Percentiles rank a stretch among this genome's conserved stretches.
Evolutionary conservation across 2,113 vertebrate genomes (phyloP).

Genomic region (Glaucidium brasilianum): DNA sequence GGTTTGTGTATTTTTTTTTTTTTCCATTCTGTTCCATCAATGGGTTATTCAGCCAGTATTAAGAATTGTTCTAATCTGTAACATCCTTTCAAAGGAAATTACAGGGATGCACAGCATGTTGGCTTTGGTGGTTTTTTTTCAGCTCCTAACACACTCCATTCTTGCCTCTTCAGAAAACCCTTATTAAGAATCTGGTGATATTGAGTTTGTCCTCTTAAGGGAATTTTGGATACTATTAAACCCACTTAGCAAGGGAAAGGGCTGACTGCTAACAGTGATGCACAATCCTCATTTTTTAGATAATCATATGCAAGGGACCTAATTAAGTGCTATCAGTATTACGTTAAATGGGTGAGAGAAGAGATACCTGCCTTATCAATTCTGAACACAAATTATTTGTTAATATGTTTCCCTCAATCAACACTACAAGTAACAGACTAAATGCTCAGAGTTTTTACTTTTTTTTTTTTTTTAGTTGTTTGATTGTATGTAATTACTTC

Average conservation of each 20-base stretch:
- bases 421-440: background rate
- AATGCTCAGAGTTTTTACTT: background rate
- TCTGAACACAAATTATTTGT: background rate
- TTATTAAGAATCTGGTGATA: background rate
- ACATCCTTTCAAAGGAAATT: background rate
- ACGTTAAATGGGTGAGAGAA: background rate
- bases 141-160: background rate
- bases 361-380: background rate
- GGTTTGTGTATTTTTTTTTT: background rate
- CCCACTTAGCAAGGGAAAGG: background rate
- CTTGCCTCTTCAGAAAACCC: background rate
- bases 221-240: background rate
- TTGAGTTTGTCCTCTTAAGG: background rate
- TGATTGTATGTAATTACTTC: background rate
- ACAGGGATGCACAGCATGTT: background rate
- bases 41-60: background rate
- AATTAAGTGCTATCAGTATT: background rate
- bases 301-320: background rate
- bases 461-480: background rate
- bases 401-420: background rate
- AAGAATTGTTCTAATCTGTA: background rate
- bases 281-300: background rate
- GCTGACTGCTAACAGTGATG: background rate
- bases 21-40: background rate
- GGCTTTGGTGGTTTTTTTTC: background rate